phyloP scores from a whole-genome alignment of 2,797 vertebrate genomes.

The Falco peregrinus region DNA sequence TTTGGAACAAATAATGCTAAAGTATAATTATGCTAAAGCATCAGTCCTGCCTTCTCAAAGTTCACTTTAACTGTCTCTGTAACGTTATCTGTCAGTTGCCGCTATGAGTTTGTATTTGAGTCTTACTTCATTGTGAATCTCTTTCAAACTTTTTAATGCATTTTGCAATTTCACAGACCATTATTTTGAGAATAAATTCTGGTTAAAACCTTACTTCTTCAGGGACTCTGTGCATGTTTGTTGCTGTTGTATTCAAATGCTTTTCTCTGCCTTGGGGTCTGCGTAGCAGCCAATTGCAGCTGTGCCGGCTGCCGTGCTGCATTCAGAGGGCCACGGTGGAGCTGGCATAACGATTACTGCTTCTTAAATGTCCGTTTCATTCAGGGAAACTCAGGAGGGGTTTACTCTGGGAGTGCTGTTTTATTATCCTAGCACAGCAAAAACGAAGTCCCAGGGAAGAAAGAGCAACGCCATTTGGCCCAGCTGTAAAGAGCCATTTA shows the following conservation, averaged over 20 bases:
- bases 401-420: not conserved
- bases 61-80: not conserved
- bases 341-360: not conserved
- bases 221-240: not conserved
- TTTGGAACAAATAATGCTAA: not conserved
- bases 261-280: not conserved
- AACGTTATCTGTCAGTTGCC: not conserved
- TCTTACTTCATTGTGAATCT: not conserved
- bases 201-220: not conserved
- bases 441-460: not conserved
- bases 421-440: slow-evolving; percentile 12
- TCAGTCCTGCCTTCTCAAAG: not conserved
- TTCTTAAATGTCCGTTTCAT: slow-evolving; percentile 59
- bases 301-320: not conserved
- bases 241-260: not conserved
- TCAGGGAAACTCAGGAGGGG: not conserved
- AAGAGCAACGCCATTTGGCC: not conserved
- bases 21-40: not conserved
- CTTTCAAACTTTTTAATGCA: not conserved
- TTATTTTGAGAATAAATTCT: not conserved
- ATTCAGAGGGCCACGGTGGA: not conserved
- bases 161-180: not conserved
- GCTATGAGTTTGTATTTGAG: not conserved
- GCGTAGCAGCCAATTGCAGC: not conserved
- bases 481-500: slow-evolving; percentile 48